Base-by-base conservation (phyloP, 2,797 vertebrate genomes). In the Argyrosomus regius region DNA sequence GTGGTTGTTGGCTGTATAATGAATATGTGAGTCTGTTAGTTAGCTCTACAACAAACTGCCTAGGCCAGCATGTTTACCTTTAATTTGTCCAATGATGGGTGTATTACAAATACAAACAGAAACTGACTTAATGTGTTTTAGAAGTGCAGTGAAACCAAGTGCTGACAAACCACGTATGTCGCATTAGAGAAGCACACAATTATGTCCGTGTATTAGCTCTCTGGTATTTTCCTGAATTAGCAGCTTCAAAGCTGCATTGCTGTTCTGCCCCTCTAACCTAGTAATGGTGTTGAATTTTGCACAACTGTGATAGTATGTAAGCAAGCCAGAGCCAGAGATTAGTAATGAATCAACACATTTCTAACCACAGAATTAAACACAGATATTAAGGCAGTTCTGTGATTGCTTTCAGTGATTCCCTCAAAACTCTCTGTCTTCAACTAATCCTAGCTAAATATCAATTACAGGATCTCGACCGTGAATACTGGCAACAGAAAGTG, bases 221-320 rank as follows among this genome's bases (percentile, higher is more conserved):
- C 18, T 45, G n/a, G 39, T 13, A 2, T 69, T 72, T 57, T 35
- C 48, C 62, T 68, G 45, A 54, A 70, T 65, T 70, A 59, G 48
- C 64, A 75, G 48, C 65, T 70, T 83, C 54, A 52, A 62, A 48
- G 56, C 28, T 61, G 52, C 35, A 24, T 22, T 62, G 52, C 31
- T 28, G 14, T 62, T 72, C 46, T 56, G 35, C 41, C 43, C 20
- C 22, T 72, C 62, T 63, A 53, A 74, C 53, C 31, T 26, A 26
- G 69, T 2, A 4, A 17, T 24, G 16, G 77, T 79, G 73, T 76
- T 68, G 72, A 82, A 87, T 90, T 75, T 85, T 68, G 62, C 83
- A 81, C 66, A 61, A 6, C 43, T 77, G 45, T 58, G 59, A 59
- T 5, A 48, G 59, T 49, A 48, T 73, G 50, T 43, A 50, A 52